A percentile compares a stretch with the other conserved stretches of the same genome.
Evolutionary conservation across 2,113 vertebrate species (phyloP).

Genomic region (Otocyon megalotis): DNA sequence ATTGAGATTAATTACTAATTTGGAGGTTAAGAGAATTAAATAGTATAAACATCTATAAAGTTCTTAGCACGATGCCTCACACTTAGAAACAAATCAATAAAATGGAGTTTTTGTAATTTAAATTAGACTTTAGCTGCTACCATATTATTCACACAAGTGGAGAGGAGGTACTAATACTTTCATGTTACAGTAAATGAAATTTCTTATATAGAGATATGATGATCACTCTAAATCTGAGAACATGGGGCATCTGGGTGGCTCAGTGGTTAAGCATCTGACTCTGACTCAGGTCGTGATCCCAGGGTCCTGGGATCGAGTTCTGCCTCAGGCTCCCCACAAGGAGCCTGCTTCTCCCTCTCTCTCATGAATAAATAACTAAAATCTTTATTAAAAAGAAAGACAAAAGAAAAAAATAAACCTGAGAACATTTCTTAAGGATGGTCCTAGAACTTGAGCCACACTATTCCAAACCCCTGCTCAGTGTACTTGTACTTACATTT

Average conservation of each 20-base stretch:
- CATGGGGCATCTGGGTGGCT: no score
- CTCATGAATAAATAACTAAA: no score
- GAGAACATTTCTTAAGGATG: not conserved
- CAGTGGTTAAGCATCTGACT: no score
- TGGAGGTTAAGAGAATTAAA: not conserved
- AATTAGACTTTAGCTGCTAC: not conserved
- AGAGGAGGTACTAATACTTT: not conserved
- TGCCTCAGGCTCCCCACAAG: no score
- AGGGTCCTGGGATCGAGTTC: no score
- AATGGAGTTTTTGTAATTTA: not conserved
- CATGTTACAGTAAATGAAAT: not conserved
- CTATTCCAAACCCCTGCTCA: not conserved
- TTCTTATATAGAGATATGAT: not conserved
- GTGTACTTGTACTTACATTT: not conserved
- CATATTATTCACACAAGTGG: not conserved
- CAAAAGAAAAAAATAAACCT: not conserved
- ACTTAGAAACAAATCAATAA: not conserved
- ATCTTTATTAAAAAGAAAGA: no score
- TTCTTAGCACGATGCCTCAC: not conserved
- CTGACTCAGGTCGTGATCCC: no score
- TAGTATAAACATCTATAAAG: not conserved
- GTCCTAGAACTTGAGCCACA: not conserved
- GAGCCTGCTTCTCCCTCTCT: no score
- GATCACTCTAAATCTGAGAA: conserved; percentile 1
- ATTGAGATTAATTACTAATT: not conserved